Evolutionary conservation across 2,797 vertebrate species (phyloP).

Genomic region (Phataginus tetradactyla): DNA sequence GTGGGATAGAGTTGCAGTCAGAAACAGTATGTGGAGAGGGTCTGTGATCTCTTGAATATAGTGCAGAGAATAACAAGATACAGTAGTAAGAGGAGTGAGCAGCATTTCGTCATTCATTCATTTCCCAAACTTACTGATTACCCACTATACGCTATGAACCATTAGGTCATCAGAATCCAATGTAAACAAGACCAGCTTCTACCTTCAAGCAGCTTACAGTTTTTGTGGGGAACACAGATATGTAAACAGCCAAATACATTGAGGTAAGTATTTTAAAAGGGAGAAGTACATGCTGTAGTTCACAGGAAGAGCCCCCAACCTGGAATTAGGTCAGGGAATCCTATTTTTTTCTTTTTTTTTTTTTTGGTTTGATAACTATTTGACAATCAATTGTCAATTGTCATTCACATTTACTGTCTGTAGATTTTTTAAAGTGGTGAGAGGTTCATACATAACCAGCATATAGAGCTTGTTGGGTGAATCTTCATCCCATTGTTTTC

Average conservation of each 20-base stretch:
- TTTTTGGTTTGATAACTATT: background rate
- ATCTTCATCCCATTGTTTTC: background rate
- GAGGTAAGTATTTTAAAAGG: background rate
- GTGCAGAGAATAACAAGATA: background rate
- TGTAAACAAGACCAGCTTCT: conserved; percentile 7
- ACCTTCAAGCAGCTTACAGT: background rate
- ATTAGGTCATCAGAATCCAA: background rate
- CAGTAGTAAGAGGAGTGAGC: background rate
- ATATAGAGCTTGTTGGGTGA: background rate
- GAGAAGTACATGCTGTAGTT: background rate
- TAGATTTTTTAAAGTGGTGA: background rate
- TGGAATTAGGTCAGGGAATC: background rate
- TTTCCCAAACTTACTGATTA: background rate
- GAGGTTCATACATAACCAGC: background rate
- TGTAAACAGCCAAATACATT: background rate
- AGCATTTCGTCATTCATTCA: background rate
- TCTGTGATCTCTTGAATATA: background rate
- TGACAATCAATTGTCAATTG: background rate
- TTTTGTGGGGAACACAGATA: background rate
- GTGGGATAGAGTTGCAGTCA: background rate
- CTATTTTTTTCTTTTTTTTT: background rate
- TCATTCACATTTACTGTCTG: background rate
- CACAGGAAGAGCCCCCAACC: background rate
- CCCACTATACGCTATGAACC: background rate
- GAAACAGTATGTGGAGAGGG: background rate